Base-by-base conservation (phyloP, 2,113 vertebrate species). In the Pycnonotus jocosus region DNA sequence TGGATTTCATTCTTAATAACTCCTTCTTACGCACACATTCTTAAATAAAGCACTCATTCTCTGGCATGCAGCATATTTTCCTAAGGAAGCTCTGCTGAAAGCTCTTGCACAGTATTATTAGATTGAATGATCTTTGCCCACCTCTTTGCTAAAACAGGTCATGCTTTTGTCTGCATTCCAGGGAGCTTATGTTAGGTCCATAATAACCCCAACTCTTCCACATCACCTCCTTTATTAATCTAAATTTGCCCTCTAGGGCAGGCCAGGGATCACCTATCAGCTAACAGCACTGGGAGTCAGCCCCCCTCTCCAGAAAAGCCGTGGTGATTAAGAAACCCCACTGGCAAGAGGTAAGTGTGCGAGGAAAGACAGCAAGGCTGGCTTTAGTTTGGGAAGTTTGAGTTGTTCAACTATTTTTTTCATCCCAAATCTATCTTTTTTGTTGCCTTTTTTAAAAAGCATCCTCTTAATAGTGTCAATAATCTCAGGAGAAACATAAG, bases 121-220 rank as follows among this genome's bases (percentile, higher is more conserved):
- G 70, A 86, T 4, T 61, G 84, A 93, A 69, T 2, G 25, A 80
- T 80, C 65, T 73, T n/a, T 91, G 77, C 79, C 74, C 73, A 90
- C 60, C 72, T 92, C 70, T 86, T 62, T 86, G 78, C 83, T 86
- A 38, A 87, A 89, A 51, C 57, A 91, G 90, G 84, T 89, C 85
- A 92, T 83, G 61, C 88, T 89, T 94, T 87, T 92, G 92, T 96
- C 92, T 96, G 94, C 92, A 93, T 93, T 96, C 91, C 95, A 93
- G 82, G 25, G 50, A 96, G 92, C 71, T 96, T 90, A 94, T 53
- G 82, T 74, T 81, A 90, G 81, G 81, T 69, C 86, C 92, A n/a
- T 79, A 92, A 96, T 51, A 96, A 86, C 86, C 84, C 53, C 83
- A 82, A 38, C 76, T 90, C 81, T 96, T 94, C 81, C 81, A 91